These are phyloP conservation scores for Xenops minutus DNA, from an alignment of 2,797 vertebrate genomes.

Conservation along the genomic window DNA sequence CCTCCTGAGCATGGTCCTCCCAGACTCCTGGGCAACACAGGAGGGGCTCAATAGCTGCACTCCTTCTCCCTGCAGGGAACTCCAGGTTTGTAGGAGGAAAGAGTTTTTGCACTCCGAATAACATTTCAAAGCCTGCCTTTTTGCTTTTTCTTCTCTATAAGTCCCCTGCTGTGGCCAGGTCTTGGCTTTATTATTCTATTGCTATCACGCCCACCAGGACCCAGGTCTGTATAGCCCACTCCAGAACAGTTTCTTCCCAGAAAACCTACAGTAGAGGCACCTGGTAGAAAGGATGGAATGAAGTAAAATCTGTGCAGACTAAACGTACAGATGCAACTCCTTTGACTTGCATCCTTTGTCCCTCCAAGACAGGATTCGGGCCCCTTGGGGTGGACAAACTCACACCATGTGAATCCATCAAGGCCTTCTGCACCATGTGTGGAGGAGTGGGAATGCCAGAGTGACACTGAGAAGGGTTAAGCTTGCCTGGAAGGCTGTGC, in stretches of 20 bases:
- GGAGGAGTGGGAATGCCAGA: neutral
- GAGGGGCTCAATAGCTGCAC: neutral
- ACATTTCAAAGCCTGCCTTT: neutral
- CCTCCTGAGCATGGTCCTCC: neutral
- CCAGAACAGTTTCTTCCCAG: neutral
- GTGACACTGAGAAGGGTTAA: neutral
- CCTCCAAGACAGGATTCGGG: neutral
- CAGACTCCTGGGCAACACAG: neutral
- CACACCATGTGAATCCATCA: rapidly evolving
- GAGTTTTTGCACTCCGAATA: neutral
- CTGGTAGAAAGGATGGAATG: neutral
- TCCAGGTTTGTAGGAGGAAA: neutral
- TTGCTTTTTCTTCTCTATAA: neutral
- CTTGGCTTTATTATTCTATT: neutral
- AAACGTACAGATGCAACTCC: neutral
- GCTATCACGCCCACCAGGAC: neutral
- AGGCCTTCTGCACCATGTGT: rapidly evolving
- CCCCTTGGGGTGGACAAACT: neutral
- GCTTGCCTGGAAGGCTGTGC: neutral
- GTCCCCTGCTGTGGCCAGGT: neutral
- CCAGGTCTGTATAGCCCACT: neutral
- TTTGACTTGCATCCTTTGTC: neutral
- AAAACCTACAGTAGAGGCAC: neutral
- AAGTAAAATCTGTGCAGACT: neutral
- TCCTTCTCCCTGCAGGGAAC: neutral